Percentiles rank a stretch among this genome's conserved stretches.
Evolutionary conservation across 2,113 vertebrate species (phyloP).

Genomic region (Rallus limicola): DNA sequence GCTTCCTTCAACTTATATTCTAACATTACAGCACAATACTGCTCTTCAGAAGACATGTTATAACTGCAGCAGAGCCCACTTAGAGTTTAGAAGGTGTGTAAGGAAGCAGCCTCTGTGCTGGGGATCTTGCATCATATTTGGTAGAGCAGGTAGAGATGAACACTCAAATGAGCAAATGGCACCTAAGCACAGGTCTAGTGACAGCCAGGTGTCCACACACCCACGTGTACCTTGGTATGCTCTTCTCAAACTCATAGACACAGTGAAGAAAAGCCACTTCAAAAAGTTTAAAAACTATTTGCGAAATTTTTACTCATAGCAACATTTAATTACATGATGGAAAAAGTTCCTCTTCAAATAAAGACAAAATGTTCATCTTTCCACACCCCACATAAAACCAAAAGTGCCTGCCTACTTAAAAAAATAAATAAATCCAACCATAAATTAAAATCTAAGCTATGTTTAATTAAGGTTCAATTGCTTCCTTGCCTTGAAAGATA

Average conservation of each 20-base stretch:
- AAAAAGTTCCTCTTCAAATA: neutral
- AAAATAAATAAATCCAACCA: neutral
- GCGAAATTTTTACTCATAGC: neutral
- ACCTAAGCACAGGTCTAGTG: neutral
- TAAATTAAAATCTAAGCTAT: constrained; percentile 31
- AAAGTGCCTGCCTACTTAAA: neutral
- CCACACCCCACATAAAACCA: neutral
- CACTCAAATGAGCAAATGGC: neutral
- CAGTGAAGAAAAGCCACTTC: neutral
- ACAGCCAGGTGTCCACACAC: neutral
- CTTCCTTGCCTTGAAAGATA: neutral
- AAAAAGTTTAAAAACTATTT: neutral
- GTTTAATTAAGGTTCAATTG: constrained; percentile 34
- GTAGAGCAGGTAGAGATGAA: neutral
- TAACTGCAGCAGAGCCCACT: neutral
- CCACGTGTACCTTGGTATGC: neutral
- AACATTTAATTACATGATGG: neutral
- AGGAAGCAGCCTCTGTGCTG: neutral
- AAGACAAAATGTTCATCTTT: neutral
- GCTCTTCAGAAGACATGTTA: neutral
- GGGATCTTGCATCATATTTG: fast-evolving
- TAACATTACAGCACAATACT: neutral
- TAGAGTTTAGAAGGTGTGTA: fast-evolving
- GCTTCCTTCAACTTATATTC: neutral
- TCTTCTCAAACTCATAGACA: neutral